Conservation (phyloP, 1,140 invertebrate genomes). For the Cotesia vestalis region DNA sequence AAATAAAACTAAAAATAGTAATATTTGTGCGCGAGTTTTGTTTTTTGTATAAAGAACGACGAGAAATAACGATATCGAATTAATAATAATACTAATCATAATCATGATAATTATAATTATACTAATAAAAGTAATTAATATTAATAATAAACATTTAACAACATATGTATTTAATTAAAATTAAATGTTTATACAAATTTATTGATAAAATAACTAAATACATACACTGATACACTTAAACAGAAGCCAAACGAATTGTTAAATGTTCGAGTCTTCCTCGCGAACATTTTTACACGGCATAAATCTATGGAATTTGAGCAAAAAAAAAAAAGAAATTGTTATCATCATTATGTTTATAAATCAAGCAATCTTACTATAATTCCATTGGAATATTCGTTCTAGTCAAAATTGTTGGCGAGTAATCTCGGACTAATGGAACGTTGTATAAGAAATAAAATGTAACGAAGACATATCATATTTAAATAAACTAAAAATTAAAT, state of each 20-base stretch:
- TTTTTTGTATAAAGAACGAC: slow-evolving; percentile 55
- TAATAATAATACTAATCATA: not conserved
- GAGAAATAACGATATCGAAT: slow-evolving; percentile 33
- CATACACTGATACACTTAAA: slow-evolving; percentile 26
- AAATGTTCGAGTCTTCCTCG: slow-evolving; percentile 56
- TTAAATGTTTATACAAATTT: slow-evolving; percentile 53
- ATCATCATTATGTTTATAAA: slow-evolving; percentile 22
- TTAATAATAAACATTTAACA: slow-evolving; percentile 31
- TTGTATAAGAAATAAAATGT: slow-evolving; percentile 53
- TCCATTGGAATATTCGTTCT: slow-evolving; percentile 41
- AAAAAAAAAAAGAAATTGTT: slow-evolving; percentile 12
- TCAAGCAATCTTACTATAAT: slow-evolving; percentile 8
- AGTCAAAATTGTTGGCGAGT: slow-evolving; percentile 51
- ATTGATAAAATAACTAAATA: slow-evolving; percentile 5
- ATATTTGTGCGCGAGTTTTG: slow-evolving; percentile 31
- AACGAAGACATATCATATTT: slow-evolving; percentile 64
- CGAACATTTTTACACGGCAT: slow-evolving; percentile 32
- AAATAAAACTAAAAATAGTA: slow-evolving; percentile 25
- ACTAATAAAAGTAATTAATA: slow-evolving; percentile 1
- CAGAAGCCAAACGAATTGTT: slow-evolving; percentile 64
- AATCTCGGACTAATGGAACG: slow-evolving; percentile 53
- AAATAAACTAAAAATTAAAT: slow-evolving; percentile 19
- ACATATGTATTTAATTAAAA: slow-evolving; percentile 53
- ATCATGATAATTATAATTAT: not conserved
- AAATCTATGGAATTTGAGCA: slow-evolving; percentile 19